Evolutionary conservation across 2,888 invertebrate genomes (phyloP).

Genomic region (Drosophila flavopinicola): DNA sequence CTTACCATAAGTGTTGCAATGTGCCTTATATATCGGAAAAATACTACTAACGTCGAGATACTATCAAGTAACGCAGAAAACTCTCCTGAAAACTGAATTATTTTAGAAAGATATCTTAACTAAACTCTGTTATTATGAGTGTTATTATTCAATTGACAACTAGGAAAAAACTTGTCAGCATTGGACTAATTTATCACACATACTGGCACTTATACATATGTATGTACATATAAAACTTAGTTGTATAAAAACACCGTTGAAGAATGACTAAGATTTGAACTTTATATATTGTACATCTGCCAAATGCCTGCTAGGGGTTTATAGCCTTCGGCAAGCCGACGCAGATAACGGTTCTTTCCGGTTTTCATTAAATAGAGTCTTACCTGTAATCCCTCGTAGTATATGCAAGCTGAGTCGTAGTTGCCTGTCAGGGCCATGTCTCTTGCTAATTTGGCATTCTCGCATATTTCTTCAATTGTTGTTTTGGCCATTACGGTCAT

Average conservation of each 20-base stretch:
- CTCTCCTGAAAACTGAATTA: too few relatives aligned
- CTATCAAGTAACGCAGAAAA: too few relatives aligned
- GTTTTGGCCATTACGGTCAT: constrained; percentile 93
- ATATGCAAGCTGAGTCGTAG: constrained; percentile 93
- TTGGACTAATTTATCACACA: not conserved
- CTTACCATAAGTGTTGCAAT: too few relatives aligned
- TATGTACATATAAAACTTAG: not conserved
- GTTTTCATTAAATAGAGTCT: not conserved
- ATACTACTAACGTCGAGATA: too few relatives aligned
- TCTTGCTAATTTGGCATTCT: constrained; percentile 96
- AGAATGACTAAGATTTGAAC: constrained; percentile 4
- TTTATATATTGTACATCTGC: not conserved
- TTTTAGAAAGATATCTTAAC: too few relatives aligned
- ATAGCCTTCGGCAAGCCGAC: not conserved
- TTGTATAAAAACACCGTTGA: not conserved
- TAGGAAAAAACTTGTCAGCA: constrained; percentile 2
- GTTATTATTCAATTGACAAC: not conserved
- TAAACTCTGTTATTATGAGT: not conserved
- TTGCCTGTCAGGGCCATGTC: constrained; percentile 98
- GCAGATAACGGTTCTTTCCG: constrained; percentile 7
- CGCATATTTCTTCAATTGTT: constrained; percentile 95
- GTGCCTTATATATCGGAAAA: too few relatives aligned
- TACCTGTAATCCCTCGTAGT: constrained; percentile 69
- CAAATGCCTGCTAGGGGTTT: not conserved
- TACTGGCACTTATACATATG: not conserved